Evolutionary conservation across 2,888 invertebrate species (phyloP).

Genomic region (Fissipunctia ypsillon): DNA sequence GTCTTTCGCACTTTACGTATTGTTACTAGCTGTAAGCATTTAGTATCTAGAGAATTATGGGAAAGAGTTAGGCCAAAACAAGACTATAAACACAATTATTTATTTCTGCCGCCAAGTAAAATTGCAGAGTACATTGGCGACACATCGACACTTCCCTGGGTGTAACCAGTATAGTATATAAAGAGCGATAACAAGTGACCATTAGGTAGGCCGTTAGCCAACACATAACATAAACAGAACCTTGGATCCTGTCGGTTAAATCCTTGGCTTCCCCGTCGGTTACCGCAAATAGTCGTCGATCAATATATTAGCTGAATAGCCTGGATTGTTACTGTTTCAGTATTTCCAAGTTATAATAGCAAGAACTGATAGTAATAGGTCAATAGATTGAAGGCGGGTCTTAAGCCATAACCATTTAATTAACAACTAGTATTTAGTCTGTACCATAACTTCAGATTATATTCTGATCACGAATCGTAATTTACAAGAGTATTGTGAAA

Average conservation of each 20-base stretch:
- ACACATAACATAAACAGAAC: constrained; percentile 14
- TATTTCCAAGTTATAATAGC: constrained; percentile 10
- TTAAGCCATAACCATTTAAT: constrained; percentile 25
- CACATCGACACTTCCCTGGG: not conserved
- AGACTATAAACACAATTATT: not conserved
- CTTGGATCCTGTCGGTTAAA: constrained; percentile 7
- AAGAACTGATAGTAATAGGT: constrained; percentile 24
- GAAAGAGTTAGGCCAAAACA: not conserved
- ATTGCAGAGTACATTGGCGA: not conserved
- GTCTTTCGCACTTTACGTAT: not conserved
- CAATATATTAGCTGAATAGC: constrained; percentile 7
- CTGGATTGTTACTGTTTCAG: not conserved
- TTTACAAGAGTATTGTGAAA: constrained; percentile 54
- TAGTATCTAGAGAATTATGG: not conserved
- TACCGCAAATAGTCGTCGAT: not conserved
- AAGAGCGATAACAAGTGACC: constrained; percentile 11
- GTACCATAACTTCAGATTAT: constrained; percentile 43
- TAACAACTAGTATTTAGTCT: constrained; percentile 42
- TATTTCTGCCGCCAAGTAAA: not conserved
- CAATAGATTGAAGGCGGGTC: constrained; percentile 30
- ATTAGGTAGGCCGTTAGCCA: constrained; percentile 9
- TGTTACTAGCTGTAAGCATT: not conserved
- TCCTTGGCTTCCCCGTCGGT: constrained; percentile 1
- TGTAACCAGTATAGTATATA: not conserved
- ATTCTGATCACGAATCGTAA: constrained; percentile 51